Base-by-base conservation (phyloP, 1,140 invertebrate species). In the Bombus balteatus region DNA sequence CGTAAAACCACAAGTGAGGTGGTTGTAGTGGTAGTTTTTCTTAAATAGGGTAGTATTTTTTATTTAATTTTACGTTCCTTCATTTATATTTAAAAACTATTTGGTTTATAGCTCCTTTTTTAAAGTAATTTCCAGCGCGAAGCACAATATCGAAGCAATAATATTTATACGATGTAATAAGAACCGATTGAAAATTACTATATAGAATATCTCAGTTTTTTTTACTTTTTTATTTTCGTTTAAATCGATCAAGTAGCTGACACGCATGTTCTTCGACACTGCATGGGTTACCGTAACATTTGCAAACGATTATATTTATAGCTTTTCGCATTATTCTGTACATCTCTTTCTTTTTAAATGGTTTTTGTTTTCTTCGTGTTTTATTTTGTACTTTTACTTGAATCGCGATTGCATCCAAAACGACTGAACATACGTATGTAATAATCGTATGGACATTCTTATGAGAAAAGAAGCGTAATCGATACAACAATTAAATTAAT, bases 321-420 rank as follows among this genome's bases (percentile, higher is more conserved):
- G 59, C 43, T 76, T 43, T 53, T 68, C 34, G 43, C 65, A n/a
- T 81, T 68, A 85, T 82, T 37, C 18, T 68, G 37, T 85, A 28
- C 28, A n/a, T 41, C 22, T 65, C n/a, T 32, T 53, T 5, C 28
- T 39, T 53, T 53, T 57, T 18, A 37, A 28, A 25, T 79, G 65
- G 62, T n/a, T 70, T 82, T 47, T 15, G 32, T 57, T 59, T 62
- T 43, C 32, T 18, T 75, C 25, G 59, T 18, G 53, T 32, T 81
- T 10, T n/a, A 37, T 34, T 32, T 74, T 47, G 59, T 32, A n/a
- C 15, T 77, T 62, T 84, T 32, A 62, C 12, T 82, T 74, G 34
- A n/a, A 62, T 37, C 59, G 47, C 47, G 25, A 83, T 53, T 88
- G 71, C 83, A 90, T 62, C 53, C 83, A 90, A 90, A 90, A 86